phyloP scores from a whole-genome alignment of 2,113 vertebrate genomes.

The Bagarius yarrelli region DNA sequence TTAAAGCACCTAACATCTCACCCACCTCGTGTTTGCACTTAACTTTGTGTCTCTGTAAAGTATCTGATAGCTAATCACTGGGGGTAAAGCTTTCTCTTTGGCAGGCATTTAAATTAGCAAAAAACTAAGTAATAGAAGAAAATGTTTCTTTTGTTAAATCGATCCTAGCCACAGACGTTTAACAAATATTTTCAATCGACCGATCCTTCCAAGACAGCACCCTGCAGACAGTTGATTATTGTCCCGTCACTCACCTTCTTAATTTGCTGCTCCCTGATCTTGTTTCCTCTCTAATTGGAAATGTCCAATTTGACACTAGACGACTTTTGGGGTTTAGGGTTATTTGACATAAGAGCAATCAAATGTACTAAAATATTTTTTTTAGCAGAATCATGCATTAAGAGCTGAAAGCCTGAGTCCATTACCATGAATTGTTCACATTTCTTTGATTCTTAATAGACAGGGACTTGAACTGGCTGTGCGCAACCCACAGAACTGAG shows the following conservation, averaged over 20 bases:
- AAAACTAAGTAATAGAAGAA: conserved; percentile 29
- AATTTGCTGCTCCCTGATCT: conserved; percentile 19
- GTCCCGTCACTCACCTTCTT: conserved; percentile 31
- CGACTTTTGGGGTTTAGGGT: conserved; percentile 31
- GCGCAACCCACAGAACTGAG: not conserved
- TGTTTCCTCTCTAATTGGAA: conserved; percentile 51
- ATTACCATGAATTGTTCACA: conserved; percentile 11
- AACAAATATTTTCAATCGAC: conserved; percentile 45
- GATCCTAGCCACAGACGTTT: conserved; percentile 36
- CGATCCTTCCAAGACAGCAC: conserved; percentile 24
- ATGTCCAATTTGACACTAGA: conserved; percentile 49
- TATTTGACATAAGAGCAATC: conserved; percentile 36
- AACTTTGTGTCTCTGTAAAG: conserved; percentile 36
- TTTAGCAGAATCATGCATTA: conserved; percentile 16
- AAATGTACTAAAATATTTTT: conserved; percentile 2
- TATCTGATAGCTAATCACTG: conserved; percentile 44
- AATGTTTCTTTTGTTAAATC: conserved; percentile 38
- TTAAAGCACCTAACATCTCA: not conserved
- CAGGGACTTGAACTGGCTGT: not conserved
- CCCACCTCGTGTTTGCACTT: conserved; percentile 3
- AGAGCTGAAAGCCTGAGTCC: not conserved
- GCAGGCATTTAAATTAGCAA: conserved; percentile 39
- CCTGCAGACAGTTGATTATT: conserved; percentile 37
- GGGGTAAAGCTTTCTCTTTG: conserved; percentile 53
- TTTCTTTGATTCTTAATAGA: not conserved